A percentile compares a stretch with the other conserved stretches of the same genome.
These are phyloP conservation scores for Drosophila limbata DNA, from an alignment of 2,888 invertebrate species.

Conservation along the genomic window DNA sequence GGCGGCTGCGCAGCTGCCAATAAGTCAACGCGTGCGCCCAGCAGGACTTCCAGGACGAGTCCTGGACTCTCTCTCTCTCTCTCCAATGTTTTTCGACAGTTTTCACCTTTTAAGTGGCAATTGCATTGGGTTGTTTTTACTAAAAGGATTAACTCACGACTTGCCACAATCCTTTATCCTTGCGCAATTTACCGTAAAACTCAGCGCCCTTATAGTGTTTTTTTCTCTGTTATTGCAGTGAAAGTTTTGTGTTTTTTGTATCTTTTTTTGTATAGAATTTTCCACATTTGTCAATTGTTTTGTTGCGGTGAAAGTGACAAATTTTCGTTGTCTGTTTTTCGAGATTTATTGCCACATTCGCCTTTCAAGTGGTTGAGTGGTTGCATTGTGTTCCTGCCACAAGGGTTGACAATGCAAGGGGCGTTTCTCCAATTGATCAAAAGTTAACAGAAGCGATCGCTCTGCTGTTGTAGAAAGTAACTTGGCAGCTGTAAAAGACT, in stretches of 20 bases:
- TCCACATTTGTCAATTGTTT: constrained; percentile 71
- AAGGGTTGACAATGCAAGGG: constrained; percentile 66
- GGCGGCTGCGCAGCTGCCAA: constrained; percentile 68
- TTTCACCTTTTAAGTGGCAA: constrained; percentile 77
- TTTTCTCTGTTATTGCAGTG: constrained; percentile 33
- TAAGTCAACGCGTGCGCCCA: constrained; percentile 71
- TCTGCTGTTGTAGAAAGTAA: neutral
- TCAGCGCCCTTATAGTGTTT: constrained; percentile 23
- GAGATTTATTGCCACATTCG: constrained; percentile 60
- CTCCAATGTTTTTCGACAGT: constrained; percentile 67
- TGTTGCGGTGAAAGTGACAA: constrained; percentile 72
- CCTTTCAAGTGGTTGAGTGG: constrained; percentile 71
- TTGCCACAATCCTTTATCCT: constrained; percentile 52
- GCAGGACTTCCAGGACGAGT: constrained; percentile 50
- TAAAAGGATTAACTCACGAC: constrained; percentile 63
- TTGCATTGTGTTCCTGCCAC: constrained; percentile 29
- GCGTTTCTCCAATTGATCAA: constrained; percentile 48
- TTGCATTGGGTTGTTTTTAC: constrained; percentile 49
- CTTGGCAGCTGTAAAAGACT: constrained; percentile 23
- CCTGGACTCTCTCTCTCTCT: constrained; percentile 6
- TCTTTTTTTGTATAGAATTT: constrained; percentile 59
- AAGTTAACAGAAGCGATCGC: constrained; percentile 7
- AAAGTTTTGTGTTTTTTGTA: constrained; percentile 26
- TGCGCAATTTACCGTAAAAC: constrained; percentile 72
- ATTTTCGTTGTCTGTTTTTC: constrained; percentile 58